Evolutionary conservation across 2,797 vertebrate species (phyloP).

Genomic region (Catharus ustulatus): DNA sequence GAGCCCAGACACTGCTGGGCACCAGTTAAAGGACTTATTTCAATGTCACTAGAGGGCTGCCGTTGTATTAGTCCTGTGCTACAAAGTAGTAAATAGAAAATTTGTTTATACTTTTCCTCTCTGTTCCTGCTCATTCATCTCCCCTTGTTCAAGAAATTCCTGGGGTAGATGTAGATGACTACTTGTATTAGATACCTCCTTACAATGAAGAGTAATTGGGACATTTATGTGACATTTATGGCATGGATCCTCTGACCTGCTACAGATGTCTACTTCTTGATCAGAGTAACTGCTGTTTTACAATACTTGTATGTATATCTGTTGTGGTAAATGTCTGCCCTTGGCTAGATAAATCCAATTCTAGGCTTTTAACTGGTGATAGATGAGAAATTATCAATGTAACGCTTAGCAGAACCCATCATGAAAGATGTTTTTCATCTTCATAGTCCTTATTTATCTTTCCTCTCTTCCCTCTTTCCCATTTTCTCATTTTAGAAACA

Average conservation of each 20-base stretch:
- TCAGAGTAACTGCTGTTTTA: neutral
- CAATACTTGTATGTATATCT: neutral
- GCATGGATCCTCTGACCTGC: neutral
- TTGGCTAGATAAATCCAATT: neutral
- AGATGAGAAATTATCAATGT: neutral
- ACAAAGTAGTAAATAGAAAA: neutral
- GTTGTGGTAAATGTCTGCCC: neutral
- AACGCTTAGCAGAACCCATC: neutral
- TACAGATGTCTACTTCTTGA: neutral
- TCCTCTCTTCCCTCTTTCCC: neutral
- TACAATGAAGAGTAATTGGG: neutral
- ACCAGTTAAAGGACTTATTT: neutral
- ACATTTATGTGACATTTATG: neutral
- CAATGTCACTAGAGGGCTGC: neutral
- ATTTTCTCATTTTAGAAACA: neutral
- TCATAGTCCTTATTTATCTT: neutral
- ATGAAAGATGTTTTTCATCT: neutral
- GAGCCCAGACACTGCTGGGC: neutral
- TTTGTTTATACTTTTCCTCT: neutral
- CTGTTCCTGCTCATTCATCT: neutral
- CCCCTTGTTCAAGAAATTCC: neutral
- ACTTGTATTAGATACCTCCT: neutral
- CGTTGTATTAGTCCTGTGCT: neutral
- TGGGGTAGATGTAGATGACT: neutral
- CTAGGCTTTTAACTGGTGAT: neutral